Evolutionary conservation across 2,888 invertebrate genomes (phyloP).

Genomic region (Blastobasis adustella): DNA sequence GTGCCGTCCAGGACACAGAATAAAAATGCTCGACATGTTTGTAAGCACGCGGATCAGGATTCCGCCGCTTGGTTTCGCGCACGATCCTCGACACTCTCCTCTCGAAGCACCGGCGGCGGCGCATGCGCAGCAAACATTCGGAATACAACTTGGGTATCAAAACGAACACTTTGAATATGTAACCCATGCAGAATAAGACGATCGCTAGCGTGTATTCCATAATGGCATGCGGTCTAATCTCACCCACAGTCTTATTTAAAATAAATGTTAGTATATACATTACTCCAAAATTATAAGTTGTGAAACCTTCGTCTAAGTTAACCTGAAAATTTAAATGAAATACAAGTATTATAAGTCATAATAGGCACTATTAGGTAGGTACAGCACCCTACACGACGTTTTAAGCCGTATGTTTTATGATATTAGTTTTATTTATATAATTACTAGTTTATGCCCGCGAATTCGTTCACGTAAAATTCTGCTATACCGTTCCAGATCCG

Average conservation of each 20-base stretch:
- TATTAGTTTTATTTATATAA: no score
- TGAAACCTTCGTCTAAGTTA: slow-evolving; percentile 4
- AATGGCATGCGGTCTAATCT: slow-evolving; percentile 34
- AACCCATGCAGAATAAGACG: slow-evolving; percentile 29
- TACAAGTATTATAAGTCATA: no score
- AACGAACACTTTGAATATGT: slow-evolving; percentile 23
- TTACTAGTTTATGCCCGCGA: no score
- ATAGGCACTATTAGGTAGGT: no score
- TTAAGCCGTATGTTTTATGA: no score
- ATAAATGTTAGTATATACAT: slow-evolving; percentile 31
- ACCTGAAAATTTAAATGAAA: no score
- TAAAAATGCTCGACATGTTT: background rate
- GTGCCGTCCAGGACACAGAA: background rate
- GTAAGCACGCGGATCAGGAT: background rate
- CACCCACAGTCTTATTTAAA: slow-evolving; percentile 25
- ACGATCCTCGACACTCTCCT: background rate
- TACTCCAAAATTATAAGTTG: slow-evolving; percentile 33
- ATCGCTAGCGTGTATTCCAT: slow-evolving; percentile 30
- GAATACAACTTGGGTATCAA: background rate
- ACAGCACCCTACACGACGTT: no score
- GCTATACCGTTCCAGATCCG: no score
- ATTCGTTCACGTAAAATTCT: no score
- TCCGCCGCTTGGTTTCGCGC: background rate
- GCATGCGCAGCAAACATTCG: background rate
- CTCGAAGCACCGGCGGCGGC: no score